phyloP scores from a whole-genome alignment of 2,797 vertebrate species.

The Euphonia xanthogaster region DNA sequence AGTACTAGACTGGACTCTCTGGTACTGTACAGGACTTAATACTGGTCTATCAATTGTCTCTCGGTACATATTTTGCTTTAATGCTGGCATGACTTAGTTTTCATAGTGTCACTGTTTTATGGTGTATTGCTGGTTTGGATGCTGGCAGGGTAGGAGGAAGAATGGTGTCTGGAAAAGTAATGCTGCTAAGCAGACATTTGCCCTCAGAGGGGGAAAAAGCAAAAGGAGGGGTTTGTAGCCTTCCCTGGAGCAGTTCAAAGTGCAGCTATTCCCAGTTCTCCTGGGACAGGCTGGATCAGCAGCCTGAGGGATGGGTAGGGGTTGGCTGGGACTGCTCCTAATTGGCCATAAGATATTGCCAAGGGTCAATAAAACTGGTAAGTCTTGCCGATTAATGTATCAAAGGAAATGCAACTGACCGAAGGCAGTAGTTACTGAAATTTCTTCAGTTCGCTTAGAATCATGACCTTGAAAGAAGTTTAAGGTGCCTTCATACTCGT shows the following conservation, averaged over 20 bases:
- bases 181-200: not conserved
- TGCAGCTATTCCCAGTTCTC: not conserved
- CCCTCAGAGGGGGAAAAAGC: not conserved
- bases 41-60: not conserved
- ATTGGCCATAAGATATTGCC: not conserved
- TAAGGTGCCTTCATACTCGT: not conserved
- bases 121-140: not conserved
- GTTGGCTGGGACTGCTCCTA: not conserved
- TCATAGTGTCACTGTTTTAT: not conserved
- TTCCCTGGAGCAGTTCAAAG: not conserved
- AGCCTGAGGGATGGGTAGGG: rapidly evolving
- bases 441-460: not conserved
- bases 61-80: not conserved
- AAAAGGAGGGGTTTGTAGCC: not conserved
- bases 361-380: not conserved
- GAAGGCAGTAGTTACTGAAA: not conserved
- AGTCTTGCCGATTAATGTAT: rapidly evolving
- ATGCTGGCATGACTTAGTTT: not conserved
- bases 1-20: not conserved
- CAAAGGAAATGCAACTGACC: not conserved
- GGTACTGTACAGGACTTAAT: not conserved
- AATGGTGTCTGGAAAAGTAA: not conserved
- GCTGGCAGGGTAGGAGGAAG: not conserved
- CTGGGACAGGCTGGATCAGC: not conserved
- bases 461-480: not conserved